These are phyloP conservation scores for Marmota monax DNA, from an alignment of 2,113 vertebrate genomes.

Conservation along the genomic window DNA sequence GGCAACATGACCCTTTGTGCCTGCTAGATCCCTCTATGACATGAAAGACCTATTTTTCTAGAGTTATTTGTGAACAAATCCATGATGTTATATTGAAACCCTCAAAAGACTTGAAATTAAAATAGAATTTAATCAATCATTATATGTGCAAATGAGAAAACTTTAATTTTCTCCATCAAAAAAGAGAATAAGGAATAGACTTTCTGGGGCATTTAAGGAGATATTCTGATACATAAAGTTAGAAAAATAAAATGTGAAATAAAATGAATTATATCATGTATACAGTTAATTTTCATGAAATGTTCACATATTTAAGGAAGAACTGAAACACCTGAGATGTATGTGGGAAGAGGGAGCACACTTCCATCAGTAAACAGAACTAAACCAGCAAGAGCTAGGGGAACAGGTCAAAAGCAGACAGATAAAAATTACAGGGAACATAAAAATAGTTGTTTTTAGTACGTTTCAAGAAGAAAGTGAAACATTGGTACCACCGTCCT, in stretches of 20 bases:
- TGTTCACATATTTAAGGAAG: neutral
- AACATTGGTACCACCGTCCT: neutral
- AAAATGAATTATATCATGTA: neutral
- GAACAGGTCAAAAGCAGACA: neutral
- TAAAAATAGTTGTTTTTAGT: neutral
- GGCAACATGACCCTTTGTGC: neutral
- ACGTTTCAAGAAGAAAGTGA: neutral
- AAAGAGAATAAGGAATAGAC: neutral
- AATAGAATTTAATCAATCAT: slow-evolving; percentile 50
- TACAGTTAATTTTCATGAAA: neutral
- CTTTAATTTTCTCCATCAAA: neutral
- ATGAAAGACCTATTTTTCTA: slow-evolving; percentile 38
- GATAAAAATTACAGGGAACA: neutral
- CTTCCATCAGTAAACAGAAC: neutral
- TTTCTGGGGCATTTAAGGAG: neutral
- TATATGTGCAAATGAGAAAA: slow-evolving; percentile 56
- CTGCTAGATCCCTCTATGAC: slow-evolving; percentile 22
- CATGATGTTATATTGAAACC: neutral
- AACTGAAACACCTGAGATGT: neutral
- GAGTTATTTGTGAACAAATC: slow-evolving; percentile 19
- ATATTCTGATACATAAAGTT: neutral
- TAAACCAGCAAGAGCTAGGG: neutral
- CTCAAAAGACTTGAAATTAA: slow-evolving; percentile 49
- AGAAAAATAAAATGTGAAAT: slow-evolving; percentile 3
- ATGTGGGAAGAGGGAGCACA: neutral